phyloP scores from a whole-genome alignment of 1,140 invertebrate genomes.

The Diabrotica undecimpunctata region DNA sequence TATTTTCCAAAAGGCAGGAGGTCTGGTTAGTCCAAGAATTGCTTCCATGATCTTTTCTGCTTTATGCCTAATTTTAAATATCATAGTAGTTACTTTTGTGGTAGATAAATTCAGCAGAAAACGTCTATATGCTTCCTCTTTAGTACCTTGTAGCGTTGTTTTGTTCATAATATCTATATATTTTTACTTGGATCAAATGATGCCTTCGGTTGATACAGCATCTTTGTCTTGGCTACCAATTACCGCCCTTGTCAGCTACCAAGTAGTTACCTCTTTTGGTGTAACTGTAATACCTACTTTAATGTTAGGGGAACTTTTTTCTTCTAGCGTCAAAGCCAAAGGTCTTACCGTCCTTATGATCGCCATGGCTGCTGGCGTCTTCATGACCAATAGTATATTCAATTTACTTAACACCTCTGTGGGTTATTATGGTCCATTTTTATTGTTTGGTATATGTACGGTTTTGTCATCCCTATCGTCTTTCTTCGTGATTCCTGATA shows the following conservation, averaged over 20 bases:
- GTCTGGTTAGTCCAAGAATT: background rate
- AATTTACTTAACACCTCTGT: constrained; percentile 51
- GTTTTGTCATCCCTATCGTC: constrained; percentile 73
- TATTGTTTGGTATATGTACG: constrained; percentile 73
- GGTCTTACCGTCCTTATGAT: constrained; percentile 31
- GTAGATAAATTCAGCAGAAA: background rate
- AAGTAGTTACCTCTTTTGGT: constrained; percentile 37
- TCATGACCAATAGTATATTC: constrained; percentile 46
- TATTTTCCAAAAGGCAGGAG: constrained; percentile 31
- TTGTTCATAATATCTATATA: background rate
- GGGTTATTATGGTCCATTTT: constrained; percentile 70
- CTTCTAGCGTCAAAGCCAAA: constrained; percentile 39
- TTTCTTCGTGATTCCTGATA: constrained; percentile 83
- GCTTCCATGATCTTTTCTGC: background rate
- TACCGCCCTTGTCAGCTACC: constrained; percentile 33
- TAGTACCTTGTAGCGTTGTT: background rate
- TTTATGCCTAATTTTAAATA: background rate
- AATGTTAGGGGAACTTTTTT: constrained; percentile 43
- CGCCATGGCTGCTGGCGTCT: constrained; percentile 26
- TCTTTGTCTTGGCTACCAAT: constrained; percentile 40
- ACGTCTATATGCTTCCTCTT: background rate
- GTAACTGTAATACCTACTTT: constrained; percentile 37
- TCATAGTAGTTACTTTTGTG: background rate
- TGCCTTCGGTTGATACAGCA: constrained; percentile 22
- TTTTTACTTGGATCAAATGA: background rate